A percentile compares a stretch with the other conserved stretches of the same genome.
These are phyloP conservation scores for Anoplius nigerrimus DNA, from an alignment of 2,888 invertebrate genomes.

Conservation along the genomic window DNA sequence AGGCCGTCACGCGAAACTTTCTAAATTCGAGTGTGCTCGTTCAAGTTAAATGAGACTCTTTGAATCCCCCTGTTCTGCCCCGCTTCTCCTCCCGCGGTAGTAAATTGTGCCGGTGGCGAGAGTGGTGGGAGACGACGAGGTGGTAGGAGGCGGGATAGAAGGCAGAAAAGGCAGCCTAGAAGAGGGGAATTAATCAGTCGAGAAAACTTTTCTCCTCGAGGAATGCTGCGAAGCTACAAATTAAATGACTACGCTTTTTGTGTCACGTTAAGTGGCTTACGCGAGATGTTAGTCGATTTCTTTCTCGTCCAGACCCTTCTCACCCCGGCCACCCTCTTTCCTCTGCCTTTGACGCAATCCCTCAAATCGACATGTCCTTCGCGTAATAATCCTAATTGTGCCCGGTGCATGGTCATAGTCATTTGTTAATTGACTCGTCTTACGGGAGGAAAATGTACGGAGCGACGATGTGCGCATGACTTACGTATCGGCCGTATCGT, in stretches of 20 bases:
- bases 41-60: slow-evolving; percentile 37
- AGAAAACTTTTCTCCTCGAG: slow-evolving; percentile 37
- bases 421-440: too few species aligned
- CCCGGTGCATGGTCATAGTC: too few species aligned
- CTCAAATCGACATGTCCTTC: not conserved
- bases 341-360: too few species aligned
- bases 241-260: slow-evolving; percentile 45
- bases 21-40: not conserved
- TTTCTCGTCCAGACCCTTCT: slow-evolving; percentile 13
- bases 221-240: slow-evolving; percentile 42
- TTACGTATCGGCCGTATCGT: not conserved
- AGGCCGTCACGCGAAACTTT: slow-evolving; percentile 3
- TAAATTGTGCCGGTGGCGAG: slow-evolving; percentile 23
- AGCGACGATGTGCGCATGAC: not conserved
- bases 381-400: too few species aligned
- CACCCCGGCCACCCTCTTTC: slow-evolving; percentile 16
- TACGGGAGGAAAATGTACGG: too few species aligned
- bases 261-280: slow-evolving; percentile 34
- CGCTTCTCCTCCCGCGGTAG: slow-evolving; percentile 10
- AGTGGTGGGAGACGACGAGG: too few species aligned
- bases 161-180: slow-evolving; percentile 26
- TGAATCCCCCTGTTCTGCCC: slow-evolving; percentile 17
- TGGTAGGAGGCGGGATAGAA: slow-evolving; percentile 3
- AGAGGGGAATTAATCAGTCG: slow-evolving; percentile 44
- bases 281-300: slow-evolving; percentile 38